Conservation (phyloP, 2,113 vertebrate genomes). For the Nipponia nippon region DNA sequence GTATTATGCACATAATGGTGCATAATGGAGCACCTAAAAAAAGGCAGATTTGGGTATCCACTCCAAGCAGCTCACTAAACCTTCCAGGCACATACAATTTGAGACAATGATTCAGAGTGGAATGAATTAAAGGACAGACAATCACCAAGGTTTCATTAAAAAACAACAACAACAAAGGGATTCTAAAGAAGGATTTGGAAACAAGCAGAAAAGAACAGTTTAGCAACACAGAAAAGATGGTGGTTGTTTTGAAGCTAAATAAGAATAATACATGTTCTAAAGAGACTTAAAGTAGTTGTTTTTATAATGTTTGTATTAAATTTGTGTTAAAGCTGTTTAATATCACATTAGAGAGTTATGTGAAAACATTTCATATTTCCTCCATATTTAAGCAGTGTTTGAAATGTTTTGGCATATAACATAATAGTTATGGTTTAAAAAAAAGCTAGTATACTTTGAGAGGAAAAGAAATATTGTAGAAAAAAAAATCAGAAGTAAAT, state of each 20-base stretch:
- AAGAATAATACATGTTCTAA: background rate
- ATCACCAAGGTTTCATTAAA: background rate
- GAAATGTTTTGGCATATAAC: background rate
- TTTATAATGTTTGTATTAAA: background rate
- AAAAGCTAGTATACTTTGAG: background rate
- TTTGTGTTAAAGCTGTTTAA: background rate
- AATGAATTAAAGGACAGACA: background rate
- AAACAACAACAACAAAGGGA: background rate
- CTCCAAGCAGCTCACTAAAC: background rate
- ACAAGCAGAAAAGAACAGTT: background rate
- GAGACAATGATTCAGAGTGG: background rate
- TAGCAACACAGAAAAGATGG: background rate
- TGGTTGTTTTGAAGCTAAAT: background rate
- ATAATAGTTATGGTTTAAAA: background rate
- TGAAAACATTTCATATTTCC: background rate
- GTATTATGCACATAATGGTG: background rate
- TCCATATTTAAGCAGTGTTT: background rate
- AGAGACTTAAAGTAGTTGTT: background rate
- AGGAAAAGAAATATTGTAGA: background rate
- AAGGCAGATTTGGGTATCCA: background rate
- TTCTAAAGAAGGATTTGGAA: background rate
- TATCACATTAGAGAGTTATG: background rate
- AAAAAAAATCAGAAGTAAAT: background rate
- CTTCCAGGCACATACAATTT: background rate
- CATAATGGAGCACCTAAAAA: background rate